phyloP scores from a whole-genome alignment of 2,797 vertebrate genomes.

The Masticophis lateralis region DNA sequence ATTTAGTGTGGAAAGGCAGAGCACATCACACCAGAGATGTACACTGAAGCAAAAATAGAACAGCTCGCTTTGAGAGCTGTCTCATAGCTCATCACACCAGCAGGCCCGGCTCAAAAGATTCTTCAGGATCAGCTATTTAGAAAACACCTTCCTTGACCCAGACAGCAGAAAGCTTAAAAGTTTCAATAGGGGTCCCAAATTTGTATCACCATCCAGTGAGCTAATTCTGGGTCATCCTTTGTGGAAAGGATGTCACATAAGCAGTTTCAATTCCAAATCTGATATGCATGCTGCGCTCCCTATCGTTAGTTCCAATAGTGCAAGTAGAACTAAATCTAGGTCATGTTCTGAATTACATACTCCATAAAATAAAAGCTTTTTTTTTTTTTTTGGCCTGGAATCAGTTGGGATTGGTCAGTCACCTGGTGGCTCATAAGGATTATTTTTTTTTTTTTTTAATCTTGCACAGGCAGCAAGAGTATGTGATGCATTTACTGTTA shows the following conservation, averaged over 20 bases:
- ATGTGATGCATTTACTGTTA: not conserved
- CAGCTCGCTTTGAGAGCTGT: not conserved
- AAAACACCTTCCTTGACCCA: not conserved
- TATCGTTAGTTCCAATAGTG: not conserved
- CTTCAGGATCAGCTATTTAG: not conserved
- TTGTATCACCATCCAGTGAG: not conserved
- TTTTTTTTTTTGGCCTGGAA: not conserved
- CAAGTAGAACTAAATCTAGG: not conserved
- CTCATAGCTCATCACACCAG: not conserved
- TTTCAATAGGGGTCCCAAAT: rapidly evolving
- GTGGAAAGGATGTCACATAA: not conserved
- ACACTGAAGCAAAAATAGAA: not conserved
- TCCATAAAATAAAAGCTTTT: not conserved
- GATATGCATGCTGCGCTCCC: not conserved
- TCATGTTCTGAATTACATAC: not conserved
- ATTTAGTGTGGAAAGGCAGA: not conserved
- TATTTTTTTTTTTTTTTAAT: not conserved
- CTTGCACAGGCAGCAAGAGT: not conserved
- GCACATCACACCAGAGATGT: not conserved
- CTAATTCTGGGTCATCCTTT: not conserved
- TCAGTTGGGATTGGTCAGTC: not conserved
- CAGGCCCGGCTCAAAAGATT: not conserved
- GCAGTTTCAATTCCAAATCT: not conserved
- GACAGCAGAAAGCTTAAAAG: not conserved
- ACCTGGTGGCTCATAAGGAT: not conserved